Base-by-base conservation (phyloP, 2,797 vertebrate species). In the Tapirus indicus region DNA sequence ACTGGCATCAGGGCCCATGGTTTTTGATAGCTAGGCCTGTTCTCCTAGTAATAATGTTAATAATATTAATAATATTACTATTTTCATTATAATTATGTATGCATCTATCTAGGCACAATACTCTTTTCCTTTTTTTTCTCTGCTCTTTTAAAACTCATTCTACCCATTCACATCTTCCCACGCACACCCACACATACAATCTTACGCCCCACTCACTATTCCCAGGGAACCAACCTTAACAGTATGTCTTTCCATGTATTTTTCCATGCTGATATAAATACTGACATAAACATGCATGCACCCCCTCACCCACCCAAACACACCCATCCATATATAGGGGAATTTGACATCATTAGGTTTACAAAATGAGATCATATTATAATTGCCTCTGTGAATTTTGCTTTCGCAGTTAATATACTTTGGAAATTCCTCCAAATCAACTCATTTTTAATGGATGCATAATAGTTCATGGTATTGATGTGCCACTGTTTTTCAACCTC, bases 101-200 rank as follows among this genome's bases (percentile, higher is more conserved):
- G 38, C 25, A 56, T 56, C 13, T 68, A 35, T 91, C 58, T 72
- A n/a, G 17, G 5, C 38, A 10, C 17, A 17, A 64, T 32, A n/a
- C 8, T 58, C 13, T 44, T 83, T 89, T 52, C 35, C 8, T 27
- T 56, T 41, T 41, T 29, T 35, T 20, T 44, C 27, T 56, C 78
- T 79, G 7, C 16, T 95, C 88, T 88, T 25, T 32, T 78, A 58
- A 20, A 35, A 35, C 17, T 95, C 47, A 62, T 78, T 78, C 71
- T 92, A 7, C 3, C 56, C 44, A 38, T 69, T n/a, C 9, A 44
- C 6, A 44, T 14, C 56, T 60, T 17, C 56, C 44, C 66, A 44
- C 12, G 16, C 9, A 66, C 20, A 52, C 4, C 7, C 18, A 1
- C 13, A 77, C 4, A 14, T 27, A 49, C 6, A 38, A 62, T 1